phyloP scores from a whole-genome alignment of 2,113 vertebrate genomes.

The Opisthocomus hoazin region DNA sequence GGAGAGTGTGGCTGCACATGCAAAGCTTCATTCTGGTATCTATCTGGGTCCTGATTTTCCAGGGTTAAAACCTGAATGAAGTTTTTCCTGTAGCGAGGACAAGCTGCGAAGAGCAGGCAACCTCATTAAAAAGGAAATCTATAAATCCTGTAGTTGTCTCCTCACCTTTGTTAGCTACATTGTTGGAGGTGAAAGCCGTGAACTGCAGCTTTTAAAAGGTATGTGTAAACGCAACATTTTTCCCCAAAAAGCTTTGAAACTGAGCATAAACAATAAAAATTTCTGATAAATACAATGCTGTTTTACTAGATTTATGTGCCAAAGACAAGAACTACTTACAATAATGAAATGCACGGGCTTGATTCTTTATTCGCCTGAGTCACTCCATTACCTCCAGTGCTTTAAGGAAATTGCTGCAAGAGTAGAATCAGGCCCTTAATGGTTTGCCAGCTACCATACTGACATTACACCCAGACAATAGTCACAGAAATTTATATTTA shows the following conservation, averaged over 20 bases:
- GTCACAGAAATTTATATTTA: background rate
- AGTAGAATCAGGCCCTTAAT: background rate
- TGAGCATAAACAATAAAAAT: background rate
- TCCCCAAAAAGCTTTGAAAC: background rate
- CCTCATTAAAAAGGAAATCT: background rate
- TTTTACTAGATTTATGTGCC: background rate
- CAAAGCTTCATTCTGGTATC: background rate
- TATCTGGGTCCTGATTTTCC: background rate
- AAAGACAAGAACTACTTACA: background rate
- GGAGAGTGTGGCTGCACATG: rapidly evolving
- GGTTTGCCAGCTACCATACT: background rate
- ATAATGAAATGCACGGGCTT: background rate
- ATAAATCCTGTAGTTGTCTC: background rate
- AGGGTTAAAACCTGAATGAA: background rate
- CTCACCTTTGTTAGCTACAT: background rate
- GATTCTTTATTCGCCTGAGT: background rate
- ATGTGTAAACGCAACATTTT: background rate
- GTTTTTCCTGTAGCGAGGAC: background rate
- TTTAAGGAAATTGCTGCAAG: background rate
- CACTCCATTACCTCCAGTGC: background rate
- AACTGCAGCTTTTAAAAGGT: background rate
- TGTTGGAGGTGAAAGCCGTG: background rate
- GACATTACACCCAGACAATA: background rate
- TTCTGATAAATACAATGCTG: background rate
- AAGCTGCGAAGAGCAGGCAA: background rate